These are phyloP conservation scores for Spongia lamella DNA, from an alignment of 37 sponge, comb jelly and placozoan species.

Conservation along the genomic window DNA sequence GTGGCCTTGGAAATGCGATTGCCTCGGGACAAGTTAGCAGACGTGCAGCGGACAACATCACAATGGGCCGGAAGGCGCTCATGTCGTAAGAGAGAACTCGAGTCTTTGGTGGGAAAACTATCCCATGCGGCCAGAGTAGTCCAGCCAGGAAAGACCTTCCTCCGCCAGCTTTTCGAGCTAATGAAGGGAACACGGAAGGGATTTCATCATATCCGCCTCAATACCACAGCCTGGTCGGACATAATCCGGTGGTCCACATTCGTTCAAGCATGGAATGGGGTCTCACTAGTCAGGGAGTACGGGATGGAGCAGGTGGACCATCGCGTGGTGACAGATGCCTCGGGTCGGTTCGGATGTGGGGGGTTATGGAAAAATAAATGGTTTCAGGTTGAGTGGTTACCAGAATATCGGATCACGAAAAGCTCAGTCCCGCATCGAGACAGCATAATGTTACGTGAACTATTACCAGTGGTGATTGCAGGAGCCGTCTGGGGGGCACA, in stretches of 20 bases:
- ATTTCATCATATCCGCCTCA: neutral
- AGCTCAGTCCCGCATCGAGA: neutral
- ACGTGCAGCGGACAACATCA: neutral
- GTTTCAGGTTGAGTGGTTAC: neutral
- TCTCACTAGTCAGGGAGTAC: neutral
- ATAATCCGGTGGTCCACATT: neutral
- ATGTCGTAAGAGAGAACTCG: neutral
- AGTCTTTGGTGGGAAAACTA: constrained; percentile 6
- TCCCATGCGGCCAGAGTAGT: neutral
- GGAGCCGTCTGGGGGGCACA: constrained; percentile 1
- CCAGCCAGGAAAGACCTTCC: neutral
- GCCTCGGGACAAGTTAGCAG: constrained; percentile 1
- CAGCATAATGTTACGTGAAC: neutral
- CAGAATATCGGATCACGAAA: neutral
- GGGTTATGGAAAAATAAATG: neutral
- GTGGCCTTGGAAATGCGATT: neutral
- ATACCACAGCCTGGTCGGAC: neutral
- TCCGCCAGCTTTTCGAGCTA: neutral
- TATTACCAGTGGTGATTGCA: constrained; percentile 1
- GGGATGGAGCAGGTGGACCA: too few species aligned
- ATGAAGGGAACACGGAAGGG: neutral
- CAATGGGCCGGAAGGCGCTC: neutral
- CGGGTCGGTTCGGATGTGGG: neutral
- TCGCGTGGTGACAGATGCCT: constrained; percentile 4
- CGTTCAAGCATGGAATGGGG: neutral